phyloP scores from a whole-genome alignment of 2,888 invertebrate species.

The Sinodicranocentrus sp. region DNA sequence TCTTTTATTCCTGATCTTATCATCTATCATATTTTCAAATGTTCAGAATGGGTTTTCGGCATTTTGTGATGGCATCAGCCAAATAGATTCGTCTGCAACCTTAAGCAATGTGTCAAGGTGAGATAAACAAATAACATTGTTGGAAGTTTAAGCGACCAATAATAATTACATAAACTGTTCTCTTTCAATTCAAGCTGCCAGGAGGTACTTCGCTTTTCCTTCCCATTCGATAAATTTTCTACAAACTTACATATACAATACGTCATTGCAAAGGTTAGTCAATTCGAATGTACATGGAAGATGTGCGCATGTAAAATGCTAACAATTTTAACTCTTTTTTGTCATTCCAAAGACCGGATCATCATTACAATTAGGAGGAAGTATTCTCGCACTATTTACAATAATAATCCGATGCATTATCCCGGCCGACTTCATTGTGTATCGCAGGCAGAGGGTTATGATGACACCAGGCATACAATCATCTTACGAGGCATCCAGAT shows the following conservation, averaged over 20 bases:
- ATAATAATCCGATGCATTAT: constrained; percentile 53
- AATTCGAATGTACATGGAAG: no score
- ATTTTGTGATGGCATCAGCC: constrained; percentile 60
- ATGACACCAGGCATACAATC: constrained; percentile 35
- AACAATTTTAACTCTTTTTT: not conserved
- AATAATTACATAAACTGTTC: no score
- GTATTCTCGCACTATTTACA: constrained; percentile 49
- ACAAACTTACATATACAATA: constrained; percentile 59
- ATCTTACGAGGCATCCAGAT: constrained; percentile 2
- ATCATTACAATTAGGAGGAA: constrained; percentile 46
- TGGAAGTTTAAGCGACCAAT: no score
- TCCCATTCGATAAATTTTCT: constrained; percentile 49
- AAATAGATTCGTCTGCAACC: not conserved
- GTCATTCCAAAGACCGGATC: constrained; percentile 42
- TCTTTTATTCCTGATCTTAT: constrained; percentile 61
- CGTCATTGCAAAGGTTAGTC: constrained; percentile 50
- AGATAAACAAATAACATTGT: no score
- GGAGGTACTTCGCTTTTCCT: constrained; percentile 42
- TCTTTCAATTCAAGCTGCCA: constrained; percentile 44
- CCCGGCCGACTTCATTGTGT: constrained; percentile 56
- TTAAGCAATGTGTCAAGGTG: constrained; percentile 48
- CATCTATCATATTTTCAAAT: constrained; percentile 62
- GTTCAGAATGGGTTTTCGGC: constrained; percentile 63
- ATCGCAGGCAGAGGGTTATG: constrained; percentile 35
- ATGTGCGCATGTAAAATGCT: not conserved